Evolutionary conservation across 1,140 invertebrate genomes (phyloP), one percentile per base, ranked within the genome.

Genomic region (Araneus ventricosus): DNA sequence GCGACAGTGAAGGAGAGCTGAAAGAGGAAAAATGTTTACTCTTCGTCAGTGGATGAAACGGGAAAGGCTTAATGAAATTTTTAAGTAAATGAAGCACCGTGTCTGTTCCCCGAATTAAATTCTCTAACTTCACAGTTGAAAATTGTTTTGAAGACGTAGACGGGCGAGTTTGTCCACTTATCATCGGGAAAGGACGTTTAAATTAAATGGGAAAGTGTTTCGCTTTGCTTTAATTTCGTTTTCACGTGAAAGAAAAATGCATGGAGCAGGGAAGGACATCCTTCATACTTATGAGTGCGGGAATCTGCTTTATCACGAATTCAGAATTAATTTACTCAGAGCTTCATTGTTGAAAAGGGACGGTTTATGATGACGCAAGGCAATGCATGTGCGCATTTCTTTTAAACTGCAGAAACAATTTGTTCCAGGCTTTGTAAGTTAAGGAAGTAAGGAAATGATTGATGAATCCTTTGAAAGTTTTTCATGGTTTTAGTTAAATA

Each of bases 51-150:
- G 27, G 20, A 24, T 80, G 4, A 24, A 86, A 59, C 27, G 22
- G 88, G 70, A n/a, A 30, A 61, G 24, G 52, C 88, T 90, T 90
- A 90, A 90, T 90, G 88, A 90, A 90, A 79, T 90, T 75, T 90
- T 90, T 80, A 57, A 79, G 88, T 80, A 79, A 90, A 90, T 90
- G 67, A 75, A 90, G 39, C 30, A 37, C 27, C 8, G 34, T 67
- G 59, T 57, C 39, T 88, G 52, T 90, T 80, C 22, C 24, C 1
- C 85, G 27, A n/a, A 80, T 90, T 90, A 61, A 75, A 80, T 90
- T 80, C 52, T 86, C 14, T 17, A 20, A 59, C 84, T 86, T 86
- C 84, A 86, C 30, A 75, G 70, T 75, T 37, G 70, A 34, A 34
- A 75, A 75, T 75, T 75, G 70, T 75, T 75, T 75, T 75, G 70